Evolutionary conservation across 2,113 vertebrate genomes (phyloP), one percentile per base, ranked within the genome.

Genomic region (Terrapene triunguis): DNA sequence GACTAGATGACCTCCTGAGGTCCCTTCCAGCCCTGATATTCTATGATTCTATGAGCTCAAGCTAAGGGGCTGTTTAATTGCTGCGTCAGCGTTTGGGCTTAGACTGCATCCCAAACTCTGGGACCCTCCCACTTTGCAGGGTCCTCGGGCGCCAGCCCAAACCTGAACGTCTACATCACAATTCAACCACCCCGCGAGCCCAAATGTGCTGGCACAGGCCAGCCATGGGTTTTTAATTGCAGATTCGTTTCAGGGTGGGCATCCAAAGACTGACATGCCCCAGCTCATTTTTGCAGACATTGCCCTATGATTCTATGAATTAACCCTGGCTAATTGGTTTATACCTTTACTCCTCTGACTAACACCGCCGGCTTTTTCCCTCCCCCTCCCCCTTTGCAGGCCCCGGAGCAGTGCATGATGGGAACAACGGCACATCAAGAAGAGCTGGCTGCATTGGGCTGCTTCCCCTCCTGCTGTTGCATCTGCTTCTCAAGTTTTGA

Each of bases 341-440:
- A 16, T 42, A 21, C 19, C 55, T 54, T 53, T 42, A 47, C 13
- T 48, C n/a, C 2, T 1, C 5, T 9, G 42, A 53, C 57, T 96
- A 47, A 97, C 82, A 22, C 0, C 0, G 0, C 0, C 47, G 54
- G 42, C 1, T 82, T 65, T 25, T 76, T 88, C 35, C 86, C 54
- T 88, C 50, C 4, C 29, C 29, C 32, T 82, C 13, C 25, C 27
- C 27, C 51, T 44, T 84, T 1, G 1, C 98, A 99, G 99, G 99
- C 86, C 99, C 99, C 0, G 99, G 99, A 4, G 99, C 99, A 48
- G 99, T 99, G 95, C 99, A 99, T 38, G 99, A 99, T 1, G 99
- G 99, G n/a, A 99, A 98, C 97, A 99, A 98, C 0, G 98, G 98
- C 0, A 98, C 98, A 0, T 97, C 97, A 50, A 98, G 98, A 88